Percentiles rank a stretch among this genome's conserved stretches.
Conservation (phyloP, 1,140 invertebrate species). For the Aphaenogaster floridana region DNA sequence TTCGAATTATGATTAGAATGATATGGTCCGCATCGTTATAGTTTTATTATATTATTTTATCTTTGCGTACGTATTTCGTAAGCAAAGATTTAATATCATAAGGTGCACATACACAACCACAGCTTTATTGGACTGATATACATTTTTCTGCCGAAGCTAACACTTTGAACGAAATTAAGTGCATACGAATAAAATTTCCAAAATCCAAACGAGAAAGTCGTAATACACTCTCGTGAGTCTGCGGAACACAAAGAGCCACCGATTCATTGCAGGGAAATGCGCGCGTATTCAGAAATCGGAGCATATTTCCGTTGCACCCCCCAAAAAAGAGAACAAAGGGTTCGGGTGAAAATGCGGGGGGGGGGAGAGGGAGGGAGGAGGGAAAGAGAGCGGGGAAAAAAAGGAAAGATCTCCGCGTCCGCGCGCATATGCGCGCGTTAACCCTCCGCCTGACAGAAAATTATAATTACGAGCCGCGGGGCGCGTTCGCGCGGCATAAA, state of each 20-base stretch:
- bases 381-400: slow-evolving; percentile 11
- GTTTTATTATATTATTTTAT: not conserved
- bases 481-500: slow-evolving; percentile 74
- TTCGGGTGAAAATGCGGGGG: not conserved
- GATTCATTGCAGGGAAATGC: slow-evolving; percentile 34
- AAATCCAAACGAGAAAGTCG: slow-evolving; percentile 14
- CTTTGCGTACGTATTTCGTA: not conserved
- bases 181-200: slow-evolving; percentile 14
- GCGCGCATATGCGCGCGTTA: slow-evolving; percentile 19
- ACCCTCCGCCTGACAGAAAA: slow-evolving; percentile 45
- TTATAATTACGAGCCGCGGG: slow-evolving; percentile 64
- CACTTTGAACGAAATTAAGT: not conserved
- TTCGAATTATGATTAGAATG: not conserved
- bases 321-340: slow-evolving; percentile 36
- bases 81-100: not conserved
- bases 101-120: not conserved
- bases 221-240: not conserved
- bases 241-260: slow-evolving; percentile 15
- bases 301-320: slow-evolving; percentile 33
- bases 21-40: too few species aligned
- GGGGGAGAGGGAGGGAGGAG: slow-evolving; percentile 1
- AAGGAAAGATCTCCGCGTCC: slow-evolving; percentile 24
- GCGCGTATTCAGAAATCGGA: slow-evolving; percentile 51
- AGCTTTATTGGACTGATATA: not conserved
- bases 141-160: slow-evolving; percentile 2